Base-by-base conservation (phyloP, 2,113 vertebrate genomes). In the Greenwoodochromis staneri region DNA sequence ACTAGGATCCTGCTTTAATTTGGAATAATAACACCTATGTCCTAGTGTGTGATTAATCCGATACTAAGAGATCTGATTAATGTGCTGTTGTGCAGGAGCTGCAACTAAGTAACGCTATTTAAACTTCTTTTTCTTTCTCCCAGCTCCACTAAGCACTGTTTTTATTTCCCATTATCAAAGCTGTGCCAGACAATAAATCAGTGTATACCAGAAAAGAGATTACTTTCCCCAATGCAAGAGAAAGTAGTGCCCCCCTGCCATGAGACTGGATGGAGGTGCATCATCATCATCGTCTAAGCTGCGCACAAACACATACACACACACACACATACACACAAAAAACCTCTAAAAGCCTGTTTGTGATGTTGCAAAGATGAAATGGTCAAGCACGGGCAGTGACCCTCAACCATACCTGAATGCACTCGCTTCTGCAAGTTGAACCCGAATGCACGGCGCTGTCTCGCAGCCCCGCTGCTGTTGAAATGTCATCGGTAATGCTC, bases 91-190 rank as follows among this genome's bases (percentile, higher is more conserved):
- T 85, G 73, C 40, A 59, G 90, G 83, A 87, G 83, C 91, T 85
- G 61, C 85, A 55, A 42, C 84, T 82, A 90, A 91, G 66, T 89
- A 84, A 92, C 40, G 51, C 51, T 83, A 17, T 89, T 90, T 80
- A 53, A 92, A 84, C 63, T 34, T 91, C 7, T 91, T 90, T 83
- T 80, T 87, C 76, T 83, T 92, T 81, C 69, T 90, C 91, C 81
- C 69, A 34, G 51, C 89, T 90, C 53, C 42, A 31, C 81, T 87
- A 80, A 88, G 55, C 89, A 81, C 42, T n/a, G n/a, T 86, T 91
- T 93, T 92, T 91, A 80, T 89, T 89, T 83, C 7, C 78, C 81
- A 82, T 92, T 94, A 87, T 91, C 86, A 88, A 91, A 87, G 59
- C 89, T 16, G 61, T 7, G 76, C 84, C 14, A 34, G 87, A 88